Evolutionary conservation across 2,797 vertebrate genomes (phyloP).

Genomic region (Jordanella pulchra): DNA sequence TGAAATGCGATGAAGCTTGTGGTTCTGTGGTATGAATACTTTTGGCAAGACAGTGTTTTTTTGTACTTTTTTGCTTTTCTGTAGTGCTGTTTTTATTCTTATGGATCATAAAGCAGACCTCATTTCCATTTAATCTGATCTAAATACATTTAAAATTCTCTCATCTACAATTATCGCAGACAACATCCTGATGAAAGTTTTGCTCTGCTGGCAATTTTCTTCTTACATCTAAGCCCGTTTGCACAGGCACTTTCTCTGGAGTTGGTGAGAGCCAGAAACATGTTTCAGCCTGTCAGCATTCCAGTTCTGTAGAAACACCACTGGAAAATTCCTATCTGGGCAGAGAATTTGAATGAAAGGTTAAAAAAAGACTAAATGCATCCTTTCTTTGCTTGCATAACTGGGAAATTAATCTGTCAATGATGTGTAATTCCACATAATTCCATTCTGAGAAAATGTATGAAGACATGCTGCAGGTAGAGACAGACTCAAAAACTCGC

Average conservation of each 20-base stretch:
- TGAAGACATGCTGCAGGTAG: constrained; percentile 13
- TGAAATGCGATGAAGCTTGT: background rate
- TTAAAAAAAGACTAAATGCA: constrained; percentile 1
- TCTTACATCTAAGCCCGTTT: constrained; percentile 34
- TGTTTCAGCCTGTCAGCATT: constrained; percentile 88
- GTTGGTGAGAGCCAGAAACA: constrained; percentile 68
- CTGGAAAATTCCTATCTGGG: constrained; percentile 83
- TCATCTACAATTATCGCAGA: background rate
- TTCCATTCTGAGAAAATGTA: constrained; percentile 24
- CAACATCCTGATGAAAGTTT: constrained; percentile 4
- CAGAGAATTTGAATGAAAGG: constrained; percentile 4
- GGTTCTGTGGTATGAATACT: background rate
- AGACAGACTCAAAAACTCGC: constrained; percentile 13
- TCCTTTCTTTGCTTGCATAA: constrained; percentile 18
- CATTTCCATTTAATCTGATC: background rate
- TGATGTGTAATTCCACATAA: constrained; percentile 14
- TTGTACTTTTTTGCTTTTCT: background rate
- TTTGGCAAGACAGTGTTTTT: too few species aligned
- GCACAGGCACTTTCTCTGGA: constrained; percentile 60
- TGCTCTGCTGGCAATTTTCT: constrained; percentile 10
- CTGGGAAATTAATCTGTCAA: constrained; percentile 23
- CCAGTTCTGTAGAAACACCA: constrained; percentile 80
- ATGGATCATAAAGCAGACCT: background rate
- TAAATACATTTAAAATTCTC: constrained; percentile 1
- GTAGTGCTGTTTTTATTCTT: background rate